A percentile compares a stretch with the other conserved stretches of the same genome.
Conservation (phyloP, 30 jellyfish, hydroid and myxozoan species). For the Cassiopea xamachana region DNA sequence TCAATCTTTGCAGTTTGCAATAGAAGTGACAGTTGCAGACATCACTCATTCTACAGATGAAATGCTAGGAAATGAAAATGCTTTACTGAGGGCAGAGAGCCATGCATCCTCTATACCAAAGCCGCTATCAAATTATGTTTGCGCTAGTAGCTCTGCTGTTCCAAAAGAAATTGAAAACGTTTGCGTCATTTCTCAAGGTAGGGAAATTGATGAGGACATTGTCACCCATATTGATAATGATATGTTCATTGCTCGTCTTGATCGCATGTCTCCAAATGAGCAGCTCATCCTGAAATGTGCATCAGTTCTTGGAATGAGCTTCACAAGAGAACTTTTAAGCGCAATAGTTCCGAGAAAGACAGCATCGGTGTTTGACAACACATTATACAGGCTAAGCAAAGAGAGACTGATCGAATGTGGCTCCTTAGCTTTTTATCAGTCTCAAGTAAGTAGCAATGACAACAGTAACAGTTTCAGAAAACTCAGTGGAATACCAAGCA, state of each 20-base stretch:
- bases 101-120: background rate
- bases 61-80: background rate
- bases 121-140: background rate
- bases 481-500: slow-evolving; percentile 8
- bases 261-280: slow-evolving; percentile 92
- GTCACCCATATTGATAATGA: slow-evolving; percentile 84
- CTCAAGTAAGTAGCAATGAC: slow-evolving; percentile 50
- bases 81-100: background rate
- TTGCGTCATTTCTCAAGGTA: slow-evolving; percentile 76
- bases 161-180: slow-evolving; percentile 80
- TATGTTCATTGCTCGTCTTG: slow-evolving; percentile 91
- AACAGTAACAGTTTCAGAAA: background rate
- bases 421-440: slow-evolving; percentile 60
- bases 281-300: slow-evolving; percentile 94
- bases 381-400: slow-evolving; percentile 80
- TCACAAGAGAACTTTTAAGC: slow-evolving; percentile 78
- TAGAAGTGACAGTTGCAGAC: too few species aligned
- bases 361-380: slow-evolving; percentile 73
- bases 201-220: slow-evolving; percentile 59
- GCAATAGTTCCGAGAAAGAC: slow-evolving; percentile 91
- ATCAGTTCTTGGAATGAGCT: slow-evolving; percentile 84
- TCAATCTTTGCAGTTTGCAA: too few species aligned
- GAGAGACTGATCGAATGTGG: slow-evolving; percentile 90
- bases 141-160: slow-evolving; percentile 70
- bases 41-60: too few species aligned